phyloP scores from a whole-genome alignment of 2,113 vertebrate genomes.

The Nasalis larvatus region DNA sequence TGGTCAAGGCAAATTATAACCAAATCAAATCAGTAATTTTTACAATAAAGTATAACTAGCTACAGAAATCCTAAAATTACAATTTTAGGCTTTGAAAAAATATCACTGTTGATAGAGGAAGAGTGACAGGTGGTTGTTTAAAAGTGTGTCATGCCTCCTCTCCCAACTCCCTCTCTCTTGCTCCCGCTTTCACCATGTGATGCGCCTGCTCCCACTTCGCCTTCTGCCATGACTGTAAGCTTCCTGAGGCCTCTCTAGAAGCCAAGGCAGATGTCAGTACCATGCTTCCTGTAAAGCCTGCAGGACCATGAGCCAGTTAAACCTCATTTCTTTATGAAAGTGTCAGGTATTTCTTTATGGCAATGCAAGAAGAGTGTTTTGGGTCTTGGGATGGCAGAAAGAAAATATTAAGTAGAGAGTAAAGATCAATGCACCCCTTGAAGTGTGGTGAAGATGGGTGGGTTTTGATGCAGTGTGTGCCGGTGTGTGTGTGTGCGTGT shows the following conservation, averaged over 20 bases:
- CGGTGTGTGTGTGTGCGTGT: neutral
- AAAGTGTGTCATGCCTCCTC: too few relatives aligned
- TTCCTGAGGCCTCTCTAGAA: too few relatives aligned
- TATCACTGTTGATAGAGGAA: neutral
- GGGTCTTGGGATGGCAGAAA: neutral
- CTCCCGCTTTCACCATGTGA: too few relatives aligned
- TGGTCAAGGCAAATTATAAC: neutral
- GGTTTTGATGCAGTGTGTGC: fast-evolving
- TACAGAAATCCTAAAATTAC: neutral
- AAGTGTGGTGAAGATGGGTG: neutral
- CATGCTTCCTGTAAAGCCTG: too few relatives aligned
- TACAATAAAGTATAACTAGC: neutral
- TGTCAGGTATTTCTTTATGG: too few relatives aligned
- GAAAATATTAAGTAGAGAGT: neutral
- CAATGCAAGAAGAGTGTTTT: neutral
- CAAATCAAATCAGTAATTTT: neutral
- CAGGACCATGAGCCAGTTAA: too few relatives aligned
- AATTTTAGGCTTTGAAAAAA: neutral
- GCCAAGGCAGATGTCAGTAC: too few relatives aligned
- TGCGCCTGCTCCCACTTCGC: too few relatives aligned
- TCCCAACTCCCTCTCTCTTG: too few relatives aligned
- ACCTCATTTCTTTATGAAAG: too few relatives aligned
- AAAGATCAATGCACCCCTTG: neutral
- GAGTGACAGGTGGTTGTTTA: too few relatives aligned
- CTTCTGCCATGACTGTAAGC: too few relatives aligned